Evolutionary conservation across 2,888 invertebrate genomes (phyloP), one percentile per base, ranked within the genome.

Genomic region (Chrysodeixis includens): DNA sequence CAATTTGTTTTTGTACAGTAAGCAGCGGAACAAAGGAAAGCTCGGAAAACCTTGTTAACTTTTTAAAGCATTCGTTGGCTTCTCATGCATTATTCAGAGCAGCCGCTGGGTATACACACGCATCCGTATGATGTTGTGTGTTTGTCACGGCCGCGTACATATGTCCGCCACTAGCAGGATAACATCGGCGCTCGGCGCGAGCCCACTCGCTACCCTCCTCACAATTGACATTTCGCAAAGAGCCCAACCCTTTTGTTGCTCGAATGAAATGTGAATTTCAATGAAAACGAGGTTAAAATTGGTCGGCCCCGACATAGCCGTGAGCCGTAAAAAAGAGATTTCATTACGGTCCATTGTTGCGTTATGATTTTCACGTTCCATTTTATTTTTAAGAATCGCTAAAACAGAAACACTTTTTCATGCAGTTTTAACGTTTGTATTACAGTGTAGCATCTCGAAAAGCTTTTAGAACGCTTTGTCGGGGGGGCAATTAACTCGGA

Each of bases 41-140:
- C 91, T 90, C 88, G 89, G 91, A 89, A 92, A 93, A 94, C 88
- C 93, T 93, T 92, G 93, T 93, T 93, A 93, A 93, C 92, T 93
- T 93, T 94, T 93, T 92, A 93, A 93, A 93, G 90, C 90, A 92
- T 92, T 92, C 90, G 89, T 89, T 89, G 89, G 88, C 82, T 85
- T 79, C 86, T 92, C 91, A 92, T 94, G 91, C 86, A 92, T 93
- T 90, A 94, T 94, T 93, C 93, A 93, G 86, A 77, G 81, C 85
- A 79, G 85, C 84, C 83, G 82, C 86, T 86, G 83, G 85, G 84
- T 84, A 85, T 81, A 72, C 72, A 76, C 81, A 76, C 75, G 79
- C 75, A 70, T 81, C 72, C 79, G 69, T 78, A 72, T 76, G 82
- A 79, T 78, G 82, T 83, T 83, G 83, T 82, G 83, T 88, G 84